These are phyloP conservation scores for Idaea dimidiata DNA, from an alignment of 2,888 invertebrate species.

Conservation along the genomic window DNA sequence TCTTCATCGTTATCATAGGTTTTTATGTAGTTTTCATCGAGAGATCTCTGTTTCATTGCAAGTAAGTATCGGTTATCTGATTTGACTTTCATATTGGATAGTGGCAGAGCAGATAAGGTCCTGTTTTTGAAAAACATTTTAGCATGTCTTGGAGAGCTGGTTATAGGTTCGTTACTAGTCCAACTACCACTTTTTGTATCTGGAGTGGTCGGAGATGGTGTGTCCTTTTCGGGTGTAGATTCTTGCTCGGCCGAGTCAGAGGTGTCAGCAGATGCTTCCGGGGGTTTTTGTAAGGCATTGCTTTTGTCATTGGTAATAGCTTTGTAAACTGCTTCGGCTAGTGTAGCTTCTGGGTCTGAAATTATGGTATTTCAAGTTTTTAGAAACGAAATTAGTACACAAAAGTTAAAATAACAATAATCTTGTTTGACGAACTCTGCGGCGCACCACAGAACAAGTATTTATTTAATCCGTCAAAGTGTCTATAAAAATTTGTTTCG, in stretches of 20 bases:
- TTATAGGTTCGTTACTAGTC: constrained; percentile 50
- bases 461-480: no score
- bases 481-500: no score
- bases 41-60: constrained; percentile 64
- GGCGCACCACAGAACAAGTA: no score
- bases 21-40: constrained; percentile 71
- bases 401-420: constrained; percentile 34
- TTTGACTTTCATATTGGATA: constrained; percentile 58
- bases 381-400: neutral
- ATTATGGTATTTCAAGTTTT: constrained; percentile 15
- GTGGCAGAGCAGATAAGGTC: constrained; percentile 69
- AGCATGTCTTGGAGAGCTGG: constrained; percentile 63
- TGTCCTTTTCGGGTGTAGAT: constrained; percentile 58
- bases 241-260: constrained; percentile 55
- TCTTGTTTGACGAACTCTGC: neutral
- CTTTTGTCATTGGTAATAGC: constrained; percentile 44
- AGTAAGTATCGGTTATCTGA: constrained; percentile 62
- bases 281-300: constrained; percentile 38
- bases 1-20: constrained; percentile 75
- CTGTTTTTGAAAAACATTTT: constrained; percentile 69
- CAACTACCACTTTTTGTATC: constrained; percentile 62
- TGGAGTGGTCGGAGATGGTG: constrained; percentile 56
- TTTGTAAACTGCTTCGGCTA: constrained; percentile 54
- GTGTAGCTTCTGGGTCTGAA: constrained; percentile 67
- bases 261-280: constrained; percentile 44